phyloP scores from a whole-genome alignment of 2,888 invertebrate genomes.

The Drosophila basisetae region DNA sequence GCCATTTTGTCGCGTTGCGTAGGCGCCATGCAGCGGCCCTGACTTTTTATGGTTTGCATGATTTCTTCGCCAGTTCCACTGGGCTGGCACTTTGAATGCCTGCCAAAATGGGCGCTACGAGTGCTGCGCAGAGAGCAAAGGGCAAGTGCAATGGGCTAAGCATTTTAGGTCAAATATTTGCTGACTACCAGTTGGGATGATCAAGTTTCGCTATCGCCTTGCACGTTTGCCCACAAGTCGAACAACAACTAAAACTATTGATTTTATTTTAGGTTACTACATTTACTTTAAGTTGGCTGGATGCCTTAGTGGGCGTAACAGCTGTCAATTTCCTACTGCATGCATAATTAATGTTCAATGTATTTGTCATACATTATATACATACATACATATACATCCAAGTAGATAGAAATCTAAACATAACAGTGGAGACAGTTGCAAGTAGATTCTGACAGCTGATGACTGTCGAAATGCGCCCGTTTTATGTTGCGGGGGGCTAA shows the following conservation, averaged over 20 bases:
- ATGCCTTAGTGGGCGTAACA: conserved; percentile 42
- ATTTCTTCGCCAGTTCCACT: conserved; percentile 51
- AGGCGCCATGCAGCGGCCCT: conserved; percentile 69
- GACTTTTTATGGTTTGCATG: conserved; percentile 52
- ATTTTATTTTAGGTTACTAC: conserved; percentile 47
- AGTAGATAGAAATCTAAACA: conserved; percentile 2
- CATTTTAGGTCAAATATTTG: conserved; percentile 57
- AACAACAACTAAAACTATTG: conserved; percentile 47
- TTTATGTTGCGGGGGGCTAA: conserved; percentile 48
- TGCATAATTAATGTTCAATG: conserved; percentile 54
- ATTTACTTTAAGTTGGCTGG: conserved; percentile 19
- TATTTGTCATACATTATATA: conserved; percentile 17
- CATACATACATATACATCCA: conserved; percentile 9
- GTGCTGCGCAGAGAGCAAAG: conserved; percentile 5
- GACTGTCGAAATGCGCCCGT: conserved; percentile 41
- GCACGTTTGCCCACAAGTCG: conserved; percentile 21
- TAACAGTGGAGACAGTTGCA: conserved; percentile 7
- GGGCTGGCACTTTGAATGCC: conserved; percentile 62
- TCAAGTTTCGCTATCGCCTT: conserved; percentile 41
- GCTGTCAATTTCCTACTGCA: conserved; percentile 60
- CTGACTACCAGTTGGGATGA: conserved; percentile 27
- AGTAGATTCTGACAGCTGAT: conserved; percentile 18
- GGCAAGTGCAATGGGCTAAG: conserved; percentile 14
- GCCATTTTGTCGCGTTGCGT: conserved; percentile 67
- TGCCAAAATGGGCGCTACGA: conserved; percentile 68